phyloP scores from a whole-genome alignment of 2,888 invertebrate species.

The Auanema freiburgensis region DNA sequence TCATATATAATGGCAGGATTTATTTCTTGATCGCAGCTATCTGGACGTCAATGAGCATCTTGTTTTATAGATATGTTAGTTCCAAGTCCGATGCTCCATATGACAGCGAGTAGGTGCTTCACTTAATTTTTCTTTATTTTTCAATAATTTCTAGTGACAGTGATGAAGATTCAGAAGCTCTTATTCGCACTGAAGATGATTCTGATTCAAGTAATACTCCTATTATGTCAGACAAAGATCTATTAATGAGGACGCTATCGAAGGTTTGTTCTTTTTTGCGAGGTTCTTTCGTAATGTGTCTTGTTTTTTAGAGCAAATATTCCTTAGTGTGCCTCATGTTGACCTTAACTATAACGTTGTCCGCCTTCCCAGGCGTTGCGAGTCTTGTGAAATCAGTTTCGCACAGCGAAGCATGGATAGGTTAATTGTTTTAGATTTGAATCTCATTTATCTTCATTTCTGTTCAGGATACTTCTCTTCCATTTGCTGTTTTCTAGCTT shows the following conservation, averaged over 20 bases:
- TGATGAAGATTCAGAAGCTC: neutral
- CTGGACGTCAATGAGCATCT: slow-evolving; percentile 36
- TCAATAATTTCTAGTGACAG: neutral
- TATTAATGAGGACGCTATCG: neutral
- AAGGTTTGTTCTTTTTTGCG: neutral
- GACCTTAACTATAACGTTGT: slow-evolving; percentile 33
- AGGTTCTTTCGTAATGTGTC: too few relatives aligned
- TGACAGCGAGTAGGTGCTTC: neutral
- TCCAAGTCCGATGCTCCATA: too few relatives aligned
- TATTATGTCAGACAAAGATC: too few relatives aligned
- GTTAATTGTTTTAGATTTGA: too few relatives aligned
- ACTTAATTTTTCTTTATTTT: too few relatives aligned
- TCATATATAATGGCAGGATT: slow-evolving; percentile 40
- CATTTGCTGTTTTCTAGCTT: slow-evolving; percentile 43
- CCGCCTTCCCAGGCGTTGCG: slow-evolving; percentile 43
- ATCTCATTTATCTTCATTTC: too few relatives aligned
- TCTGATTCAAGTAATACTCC: too few relatives aligned
- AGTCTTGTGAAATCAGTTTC: slow-evolving; percentile 38
- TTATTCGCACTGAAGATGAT: neutral
- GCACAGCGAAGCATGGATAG: slow-evolving; percentile 39
- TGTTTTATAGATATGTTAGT: slow-evolving; percentile 26
- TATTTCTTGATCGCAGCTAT: slow-evolving; percentile 35
- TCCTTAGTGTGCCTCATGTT: slow-evolving; percentile 11
- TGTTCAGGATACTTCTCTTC: slow-evolving; percentile 45
- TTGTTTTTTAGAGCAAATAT: too few relatives aligned